Evolutionary conservation across 2,888 invertebrate genomes (phyloP).

Genomic region (Andricus quercusramuli): DNA sequence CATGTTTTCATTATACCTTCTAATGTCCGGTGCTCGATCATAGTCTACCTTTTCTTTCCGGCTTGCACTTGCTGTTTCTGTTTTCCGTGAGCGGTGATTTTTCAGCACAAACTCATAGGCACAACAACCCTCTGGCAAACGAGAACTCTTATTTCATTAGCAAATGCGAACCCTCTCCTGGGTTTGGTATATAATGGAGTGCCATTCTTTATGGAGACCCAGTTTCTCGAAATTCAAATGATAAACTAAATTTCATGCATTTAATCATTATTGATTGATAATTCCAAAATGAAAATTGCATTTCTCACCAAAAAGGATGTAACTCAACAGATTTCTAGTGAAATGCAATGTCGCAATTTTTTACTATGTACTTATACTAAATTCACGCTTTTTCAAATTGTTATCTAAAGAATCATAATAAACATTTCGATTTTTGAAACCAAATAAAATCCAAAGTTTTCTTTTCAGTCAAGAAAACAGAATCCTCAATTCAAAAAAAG

Average conservation of each 20-base stretch:
- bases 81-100: conserved; percentile 71
- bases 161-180: conserved; percentile 31
- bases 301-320: no score
- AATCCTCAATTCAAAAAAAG: no score
- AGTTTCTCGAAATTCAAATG: conserved; percentile 54
- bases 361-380: no score
- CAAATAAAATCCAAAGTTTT: no score
- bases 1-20: conserved; percentile 75
- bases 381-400: no score
- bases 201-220: not conserved
- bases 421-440: no score
- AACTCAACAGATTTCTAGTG: no score
- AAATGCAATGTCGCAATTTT: no score
- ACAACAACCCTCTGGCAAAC: conserved; percentile 61
- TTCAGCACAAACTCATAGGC: conserved; percentile 62
- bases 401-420: no score
- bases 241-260: not conserved
- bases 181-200: conserved; percentile 13
- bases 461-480: no score
- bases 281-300: no score
- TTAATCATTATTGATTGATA: not conserved
- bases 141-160: conserved; percentile 71
- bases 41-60: conserved; percentile 53
- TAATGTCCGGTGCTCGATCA: conserved; percentile 75
- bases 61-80: conserved; percentile 63